These are phyloP conservation scores for Larimichthys crocea DNA, from an alignment of 2,113 vertebrate species.

Conservation along the genomic window DNA sequence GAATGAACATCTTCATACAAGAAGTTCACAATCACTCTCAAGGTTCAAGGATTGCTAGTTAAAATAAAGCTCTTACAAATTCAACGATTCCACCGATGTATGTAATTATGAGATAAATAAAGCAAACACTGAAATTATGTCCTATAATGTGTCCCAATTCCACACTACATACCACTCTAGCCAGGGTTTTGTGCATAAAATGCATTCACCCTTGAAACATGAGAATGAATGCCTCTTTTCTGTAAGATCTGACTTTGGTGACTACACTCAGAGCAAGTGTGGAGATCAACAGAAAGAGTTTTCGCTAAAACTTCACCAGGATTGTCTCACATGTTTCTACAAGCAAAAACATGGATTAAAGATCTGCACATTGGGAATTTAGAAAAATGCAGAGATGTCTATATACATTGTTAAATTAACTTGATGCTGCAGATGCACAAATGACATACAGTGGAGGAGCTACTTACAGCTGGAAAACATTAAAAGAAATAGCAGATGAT, in stretches of 20 bases:
- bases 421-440: background rate
- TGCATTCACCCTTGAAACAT: background rate
- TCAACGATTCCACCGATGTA: background rate
- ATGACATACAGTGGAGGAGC: background rate
- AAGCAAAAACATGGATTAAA: background rate
- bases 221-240: background rate
- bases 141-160: background rate
- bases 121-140: background rate
- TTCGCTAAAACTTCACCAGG: background rate
- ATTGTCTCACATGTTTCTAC: background rate
- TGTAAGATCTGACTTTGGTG: background rate
- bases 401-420: too few species aligned
- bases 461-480: background rate
- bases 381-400: too few species aligned
- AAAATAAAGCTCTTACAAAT: background rate
- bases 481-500: background rate
- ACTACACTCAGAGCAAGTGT: background rate
- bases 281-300: background rate
- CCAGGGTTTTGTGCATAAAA: background rate
- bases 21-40: background rate
- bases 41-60: background rate
- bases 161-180: background rate
- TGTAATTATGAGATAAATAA: background rate
- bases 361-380: background rate
- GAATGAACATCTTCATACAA: background rate